Conservation (phyloP, 2,113 vertebrate species). For the Notechis scutatus region DNA sequence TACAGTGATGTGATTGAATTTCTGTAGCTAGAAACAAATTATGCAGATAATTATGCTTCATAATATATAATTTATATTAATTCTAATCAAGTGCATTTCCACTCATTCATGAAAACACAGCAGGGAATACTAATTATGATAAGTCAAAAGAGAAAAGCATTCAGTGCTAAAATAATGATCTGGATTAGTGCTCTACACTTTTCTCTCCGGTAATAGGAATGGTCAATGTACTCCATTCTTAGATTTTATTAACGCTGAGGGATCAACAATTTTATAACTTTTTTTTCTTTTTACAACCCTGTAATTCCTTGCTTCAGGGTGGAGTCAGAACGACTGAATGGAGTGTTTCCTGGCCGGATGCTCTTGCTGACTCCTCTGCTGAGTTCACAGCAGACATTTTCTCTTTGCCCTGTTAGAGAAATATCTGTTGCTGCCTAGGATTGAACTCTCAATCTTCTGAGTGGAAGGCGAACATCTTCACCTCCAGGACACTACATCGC, state of each 20-base stretch:
- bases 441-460: not conserved
- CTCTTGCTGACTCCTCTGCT: not conserved
- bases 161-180: not conserved
- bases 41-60: not conserved
- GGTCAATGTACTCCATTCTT: not conserved
- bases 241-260: not conserved
- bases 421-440: not conserved
- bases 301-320: not conserved
- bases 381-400: not conserved
- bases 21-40: not conserved
- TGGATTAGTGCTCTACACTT: not conserved
- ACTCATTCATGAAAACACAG: not conserved
- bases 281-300: not conserved
- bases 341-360: not conserved
- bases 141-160: not conserved
- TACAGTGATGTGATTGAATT: not conserved
- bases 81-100: not conserved
- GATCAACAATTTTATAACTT: not conserved
- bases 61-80: not conserved
- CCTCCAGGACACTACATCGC: too few species aligned
- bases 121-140: not conserved
- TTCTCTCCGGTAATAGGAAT: not conserved
- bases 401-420: not conserved
- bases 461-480: too few species aligned
- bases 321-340: not conserved